Base-by-base conservation (phyloP, 2,797 vertebrate genomes). In the Amazona finschi region DNA sequence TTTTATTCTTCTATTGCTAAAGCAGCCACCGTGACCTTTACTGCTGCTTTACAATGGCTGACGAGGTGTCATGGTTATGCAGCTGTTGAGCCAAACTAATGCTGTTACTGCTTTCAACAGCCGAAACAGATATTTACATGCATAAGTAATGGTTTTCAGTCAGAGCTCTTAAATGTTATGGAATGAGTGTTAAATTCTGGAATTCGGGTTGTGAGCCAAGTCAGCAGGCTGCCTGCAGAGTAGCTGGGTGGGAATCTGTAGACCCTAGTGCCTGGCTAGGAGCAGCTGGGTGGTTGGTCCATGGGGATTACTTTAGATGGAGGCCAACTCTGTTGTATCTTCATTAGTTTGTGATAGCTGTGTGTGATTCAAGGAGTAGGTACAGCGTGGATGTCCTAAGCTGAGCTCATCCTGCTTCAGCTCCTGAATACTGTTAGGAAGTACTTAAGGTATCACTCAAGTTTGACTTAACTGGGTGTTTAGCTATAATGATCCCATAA, bases 151-250 rank as follows among this genome's bases (percentile, higher is more conserved):
- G 11, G 47, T 31, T 87, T 80, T 74, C 84, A 89, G 81, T 81
- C 82, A 80, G 55, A 76, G 33, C 79, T 89, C 72, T 91, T 75
- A 64, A 84, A 84, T 33, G 15, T 11, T 79, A 65, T 76, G 76
- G 83, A 94, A 86, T 79, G 87, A 86, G 85, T 19, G 41, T 64
- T 67, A 84, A 94, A 91, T 64, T 85, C 70, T 91, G 93, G 94
- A 96, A 96, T 96, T 78, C 49, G 15, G 6, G 8, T 61, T 50
- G 60, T n/a, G 39, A 93, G 87, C 92, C 94, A 95, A 91, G 82
- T 31, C 67, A 86, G 66, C 55, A 75, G 82, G 81, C 91, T 92
- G 82, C 79, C 85, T 84, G 89, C 79, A 72, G 72, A 71, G 36
- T 53, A 3, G 28, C 15, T 39, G 71, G 70, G 62, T 49, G 44